These are phyloP conservation scores for Vireo griseus DNA, from an alignment of 2,797 vertebrate genomes.

Conservation along the genomic window DNA sequence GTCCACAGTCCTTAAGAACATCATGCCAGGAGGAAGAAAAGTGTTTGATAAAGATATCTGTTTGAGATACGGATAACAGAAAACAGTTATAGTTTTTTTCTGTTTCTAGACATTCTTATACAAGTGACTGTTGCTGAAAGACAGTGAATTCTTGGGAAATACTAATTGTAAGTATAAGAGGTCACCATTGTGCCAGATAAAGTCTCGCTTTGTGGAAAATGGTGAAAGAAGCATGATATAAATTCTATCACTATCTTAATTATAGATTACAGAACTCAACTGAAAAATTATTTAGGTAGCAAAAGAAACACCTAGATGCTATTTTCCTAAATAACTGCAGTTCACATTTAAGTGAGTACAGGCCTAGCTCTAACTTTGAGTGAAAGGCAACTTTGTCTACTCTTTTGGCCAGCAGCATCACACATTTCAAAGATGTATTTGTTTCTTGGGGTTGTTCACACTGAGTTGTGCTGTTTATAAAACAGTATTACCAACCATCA, in stretches of 20 bases:
- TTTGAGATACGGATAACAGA: background rate
- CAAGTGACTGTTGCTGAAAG: background rate
- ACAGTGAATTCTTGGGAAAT: background rate
- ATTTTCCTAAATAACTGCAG: background rate
- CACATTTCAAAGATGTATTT: background rate
- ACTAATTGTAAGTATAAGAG: background rate
- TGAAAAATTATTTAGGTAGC: background rate
- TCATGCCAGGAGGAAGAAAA: background rate
- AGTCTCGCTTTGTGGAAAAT: background rate
- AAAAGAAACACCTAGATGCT: background rate
- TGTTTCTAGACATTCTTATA: background rate
- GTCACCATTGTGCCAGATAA: background rate
- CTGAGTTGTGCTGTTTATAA: background rate
- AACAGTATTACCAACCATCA: background rate
- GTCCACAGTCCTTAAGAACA: background rate
- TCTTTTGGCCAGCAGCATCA: background rate
- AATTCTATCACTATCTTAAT: background rate
- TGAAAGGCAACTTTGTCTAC: background rate
- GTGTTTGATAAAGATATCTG: background rate
- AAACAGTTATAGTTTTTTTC: background rate
- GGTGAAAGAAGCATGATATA: background rate
- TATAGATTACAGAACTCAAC: background rate
- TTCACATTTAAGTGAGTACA: background rate
- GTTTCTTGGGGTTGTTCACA: background rate
- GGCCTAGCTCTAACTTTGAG: background rate